Conservation (phyloP, 2,888 invertebrate species). For the Xestoiulus laeticollis region DNA sequence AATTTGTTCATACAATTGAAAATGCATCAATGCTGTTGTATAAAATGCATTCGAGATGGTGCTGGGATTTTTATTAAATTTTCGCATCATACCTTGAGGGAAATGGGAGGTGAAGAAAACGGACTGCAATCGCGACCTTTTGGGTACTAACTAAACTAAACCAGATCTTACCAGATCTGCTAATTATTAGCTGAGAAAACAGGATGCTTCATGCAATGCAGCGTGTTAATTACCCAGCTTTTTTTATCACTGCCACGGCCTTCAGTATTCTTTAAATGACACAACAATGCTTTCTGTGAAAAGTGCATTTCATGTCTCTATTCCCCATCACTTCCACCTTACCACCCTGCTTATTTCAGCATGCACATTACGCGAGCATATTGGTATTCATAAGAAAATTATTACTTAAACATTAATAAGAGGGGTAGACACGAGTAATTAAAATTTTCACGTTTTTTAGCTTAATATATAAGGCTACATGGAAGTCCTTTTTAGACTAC, state of each 20-base stretch:
- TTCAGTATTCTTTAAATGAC: not conserved
- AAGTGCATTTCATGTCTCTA: constrained; percentile 25
- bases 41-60: not conserved
- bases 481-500: not conserved
- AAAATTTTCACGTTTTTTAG: too few species aligned
- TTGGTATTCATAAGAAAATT: not conserved
- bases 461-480: too few species aligned
- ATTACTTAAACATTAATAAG: not conserved
- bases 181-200: not conserved
- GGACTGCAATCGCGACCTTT: not conserved
- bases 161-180: not conserved
- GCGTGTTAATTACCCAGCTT: constrained; percentile 21
- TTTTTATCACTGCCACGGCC: not conserved
- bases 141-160: not conserved
- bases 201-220: not conserved
- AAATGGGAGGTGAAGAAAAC: not conserved
- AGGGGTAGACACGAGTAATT: not conserved
- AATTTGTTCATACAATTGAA: not conserved
- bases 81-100: not conserved
- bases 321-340: not conserved
- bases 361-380: not conserved
- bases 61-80: not conserved
- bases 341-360: too few species aligned
- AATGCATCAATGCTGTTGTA: not conserved
- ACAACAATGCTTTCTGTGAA: not conserved